These are phyloP conservation scores for Pogoniulus pusillus DNA, from an alignment of 2,797 vertebrate species.

Conservation along the genomic window DNA sequence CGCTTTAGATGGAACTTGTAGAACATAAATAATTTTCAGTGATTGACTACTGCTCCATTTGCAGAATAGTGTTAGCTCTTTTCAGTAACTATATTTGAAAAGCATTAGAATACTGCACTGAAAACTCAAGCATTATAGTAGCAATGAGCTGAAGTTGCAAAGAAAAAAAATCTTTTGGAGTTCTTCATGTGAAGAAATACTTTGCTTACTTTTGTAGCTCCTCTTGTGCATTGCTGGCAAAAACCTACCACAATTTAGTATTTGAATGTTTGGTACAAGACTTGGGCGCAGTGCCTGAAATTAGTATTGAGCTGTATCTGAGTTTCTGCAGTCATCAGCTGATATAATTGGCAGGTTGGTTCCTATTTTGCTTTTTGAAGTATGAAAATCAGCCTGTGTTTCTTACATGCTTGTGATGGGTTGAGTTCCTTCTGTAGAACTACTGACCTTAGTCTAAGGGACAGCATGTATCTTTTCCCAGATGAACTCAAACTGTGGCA, in stretches of 20 bases:
- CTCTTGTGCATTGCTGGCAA: not conserved
- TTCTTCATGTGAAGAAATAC: not conserved
- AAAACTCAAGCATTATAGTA: not conserved
- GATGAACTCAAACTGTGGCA: not conserved
- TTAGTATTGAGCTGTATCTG: not conserved
- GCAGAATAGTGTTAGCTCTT: not conserved
- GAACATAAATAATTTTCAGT: not conserved
- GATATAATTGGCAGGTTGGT: not conserved
- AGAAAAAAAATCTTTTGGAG: too few species aligned
- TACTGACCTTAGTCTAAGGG: not conserved
- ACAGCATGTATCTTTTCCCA: not conserved
- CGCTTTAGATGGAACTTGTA: not conserved
- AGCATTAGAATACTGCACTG: not conserved
- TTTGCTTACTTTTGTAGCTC: not conserved
- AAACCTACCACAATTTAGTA: not conserved
- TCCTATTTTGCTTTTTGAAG: not conserved
- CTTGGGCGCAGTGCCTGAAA: not conserved
- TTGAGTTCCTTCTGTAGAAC: not conserved
- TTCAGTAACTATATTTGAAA: not conserved
- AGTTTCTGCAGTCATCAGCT: not conserved
- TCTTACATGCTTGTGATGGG: not conserved
- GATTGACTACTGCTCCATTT: too few species aligned
- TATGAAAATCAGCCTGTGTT: not conserved
- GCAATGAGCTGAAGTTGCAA: not conserved
- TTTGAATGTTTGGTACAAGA: not conserved